Base-by-base conservation (phyloP, 1,140 invertebrate genomes). In the Cydia strobilella region DNA sequence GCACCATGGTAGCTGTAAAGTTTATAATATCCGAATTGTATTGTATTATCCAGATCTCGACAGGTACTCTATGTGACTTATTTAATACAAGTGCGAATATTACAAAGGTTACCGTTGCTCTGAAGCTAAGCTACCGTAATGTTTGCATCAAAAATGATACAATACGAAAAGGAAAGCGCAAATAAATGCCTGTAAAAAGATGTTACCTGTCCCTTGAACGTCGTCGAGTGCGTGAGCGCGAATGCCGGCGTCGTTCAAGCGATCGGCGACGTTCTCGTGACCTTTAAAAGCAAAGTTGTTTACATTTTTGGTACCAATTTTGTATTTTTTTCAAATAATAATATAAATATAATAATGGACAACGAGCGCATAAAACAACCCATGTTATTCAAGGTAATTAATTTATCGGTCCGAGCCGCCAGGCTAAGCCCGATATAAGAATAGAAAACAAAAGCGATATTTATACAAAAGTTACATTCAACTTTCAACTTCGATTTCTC, bases 191-290 rank as follows among this genome's bases (percentile, higher is more conserved):
- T 69, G 31, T 65, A 77, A 35, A 42, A 54, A 35, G 18, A 81
- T 75, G 78, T 91, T 82, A 94, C 94, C 85, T 94, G 88, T 89
- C 93, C 88, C 88, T 94, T 86, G 83, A 86, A 76, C 80, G 94
- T 83, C 90, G 87, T 79, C 92, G 88, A 74, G 93, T 93, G 42
- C 93, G 90, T 76, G 88, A 92, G 65, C 90, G 90, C 74, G 94
- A 91, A 20, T 92, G 87, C 78, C 94, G 93, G 75, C 93, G 93
- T 81, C 90, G 88, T 82, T 93, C 93, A 59, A 94, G 90, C 59
- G 94, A 95, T 78, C 94, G 86, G 77, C 94, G 94, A 80, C 94
- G 90, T 86, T 93, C 93, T 74, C 92, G 87, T 62, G 93, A 93
- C 84, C 92, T 93, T 80, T 66, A 75, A 79, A 59, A 48, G 31